Conservation (phyloP, 2,797 vertebrate species). For the Menidia menidia region DNA sequence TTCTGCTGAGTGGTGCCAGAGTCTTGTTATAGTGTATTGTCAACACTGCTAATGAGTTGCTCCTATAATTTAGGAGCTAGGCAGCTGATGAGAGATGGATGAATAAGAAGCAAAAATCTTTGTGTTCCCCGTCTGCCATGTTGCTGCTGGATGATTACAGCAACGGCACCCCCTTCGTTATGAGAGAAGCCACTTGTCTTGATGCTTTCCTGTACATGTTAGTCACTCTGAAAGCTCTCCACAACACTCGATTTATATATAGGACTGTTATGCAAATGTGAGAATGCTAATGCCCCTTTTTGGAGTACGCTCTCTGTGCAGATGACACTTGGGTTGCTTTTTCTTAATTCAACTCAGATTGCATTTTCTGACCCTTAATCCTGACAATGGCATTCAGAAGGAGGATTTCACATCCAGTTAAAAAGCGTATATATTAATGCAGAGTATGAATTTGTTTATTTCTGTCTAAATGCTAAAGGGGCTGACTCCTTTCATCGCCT, state of each 20-base stretch:
- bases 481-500: conserved; percentile 74
- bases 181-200: conserved; percentile 50
- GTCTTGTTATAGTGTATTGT: conserved; percentile 78
- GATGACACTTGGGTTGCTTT: conserved; percentile 62
- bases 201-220: conserved; percentile 49
- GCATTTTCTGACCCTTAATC: conserved; percentile 79
- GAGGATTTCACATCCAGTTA: conserved; percentile 76
- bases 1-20: conserved; percentile 76
- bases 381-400: conserved; percentile 65
- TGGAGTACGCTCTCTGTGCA: conserved; percentile 30
- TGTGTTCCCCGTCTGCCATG: conserved; percentile 54
- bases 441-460: conserved; percentile 80
- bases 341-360: conserved; percentile 74
- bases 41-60: conserved; percentile 82
- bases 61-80: conserved; percentile 76
- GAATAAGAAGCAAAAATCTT: conserved; percentile 45
- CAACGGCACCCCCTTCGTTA: conserved; percentile 30
- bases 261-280: conserved; percentile 68
- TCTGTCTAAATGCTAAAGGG: conserved; percentile 79
- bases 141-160: conserved; percentile 60
- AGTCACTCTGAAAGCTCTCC: conserved; percentile 64
- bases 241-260: conserved; percentile 67
- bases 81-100: conserved; percentile 59
- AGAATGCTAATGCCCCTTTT: conserved; percentile 55
- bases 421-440: conserved; percentile 78